phyloP scores from a whole-genome alignment of 2,888 invertebrate genomes.

The Dynastes hyllus region DNA sequence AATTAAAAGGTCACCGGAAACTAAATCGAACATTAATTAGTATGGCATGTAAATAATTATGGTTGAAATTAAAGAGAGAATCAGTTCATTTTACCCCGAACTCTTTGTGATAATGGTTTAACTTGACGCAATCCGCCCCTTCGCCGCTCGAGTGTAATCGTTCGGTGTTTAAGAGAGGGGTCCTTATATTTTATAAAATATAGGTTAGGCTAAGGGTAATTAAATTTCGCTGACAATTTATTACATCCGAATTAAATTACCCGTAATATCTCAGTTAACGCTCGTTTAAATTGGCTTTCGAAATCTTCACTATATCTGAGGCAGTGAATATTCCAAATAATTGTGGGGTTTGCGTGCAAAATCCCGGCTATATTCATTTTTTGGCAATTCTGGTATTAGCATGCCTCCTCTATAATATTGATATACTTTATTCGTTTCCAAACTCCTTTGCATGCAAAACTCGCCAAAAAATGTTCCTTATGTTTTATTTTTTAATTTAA shows the following conservation, averaged over 20 bases:
- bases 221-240: slow-evolving; percentile 45
- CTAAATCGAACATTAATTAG: slow-evolving; percentile 60
- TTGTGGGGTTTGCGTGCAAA: too few relatives aligned
- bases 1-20: slow-evolving; percentile 60
- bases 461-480: too few relatives aligned
- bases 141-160: slow-evolving; percentile 27
- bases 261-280: slow-evolving; percentile 23
- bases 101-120: slow-evolving; percentile 46
- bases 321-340: not conserved
- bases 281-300: slow-evolving; percentile 17
- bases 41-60: slow-evolving; percentile 56
- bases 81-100: slow-evolving; percentile 42
- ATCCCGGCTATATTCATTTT: too few relatives aligned
- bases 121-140: slow-evolving; percentile 32
- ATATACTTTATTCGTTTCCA: too few relatives aligned
- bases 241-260: slow-evolving; percentile 32
- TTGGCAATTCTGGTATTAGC: too few relatives aligned
- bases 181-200: slow-evolving; percentile 43
- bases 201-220: slow-evolving; percentile 41
- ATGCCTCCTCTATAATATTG: too few relatives aligned
- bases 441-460: too few relatives aligned
- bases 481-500: too few relatives aligned
- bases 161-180: slow-evolving; percentile 28
- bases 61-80: slow-evolving; percentile 50
- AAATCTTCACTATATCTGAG: not conserved